Evolutionary conservation across 1,140 invertebrate species (phyloP), one percentile per base, ranked within the genome.

Genomic region (Leptopilina clavipes): DNA sequence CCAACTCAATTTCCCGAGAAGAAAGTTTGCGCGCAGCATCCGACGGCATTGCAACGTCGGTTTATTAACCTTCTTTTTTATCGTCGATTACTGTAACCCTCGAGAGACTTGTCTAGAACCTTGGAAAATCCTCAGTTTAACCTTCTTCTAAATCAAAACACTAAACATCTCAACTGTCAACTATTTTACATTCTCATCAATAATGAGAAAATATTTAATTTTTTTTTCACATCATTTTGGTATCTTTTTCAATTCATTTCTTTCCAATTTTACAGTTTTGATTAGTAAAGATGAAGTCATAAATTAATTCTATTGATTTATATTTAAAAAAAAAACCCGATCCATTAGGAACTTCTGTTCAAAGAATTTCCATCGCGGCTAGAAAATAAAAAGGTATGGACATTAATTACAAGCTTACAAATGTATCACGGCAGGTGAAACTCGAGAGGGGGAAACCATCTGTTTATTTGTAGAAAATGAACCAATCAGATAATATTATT

Each of bases 1-100:
- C 83, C 80, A 75, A 82, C 81, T 88, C 86, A 87, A 88, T 88
- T 88, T 87, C 80, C 82, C 82, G 80, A 77, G 80, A 87, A 85
- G 80, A 85, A 87, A 83, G 83, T 86, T 86, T 81, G 25, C 25
- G 74, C 59, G 59, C 59, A 65, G 59, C 59, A 31, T 65, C 59
- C 59, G 56, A 59, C 59, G 59, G 25, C 22, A 19, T 22, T 65
- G 19, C 59, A 65, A 31, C 59, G 59, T 22, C 59, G 59, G 22
- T 65, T 65, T 65, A 65, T 65, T 65, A 65, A 65, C 59, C 59
- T 25, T 31, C 22, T 65, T 65, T 31, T 65, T 65, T 65, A 65
- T 65, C 12, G 14, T 9, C 59, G 59, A 31, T 65, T 65, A 65
- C 14, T 37, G 59, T 22, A 65, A 31, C 59, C 59, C 59, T 65